A percentile compares a stretch with the other conserved stretches of the same genome.
These are phyloP conservation scores for Pollenia amentaria DNA, from an alignment of 2,888 invertebrate genomes.

Conservation along the genomic window DNA sequence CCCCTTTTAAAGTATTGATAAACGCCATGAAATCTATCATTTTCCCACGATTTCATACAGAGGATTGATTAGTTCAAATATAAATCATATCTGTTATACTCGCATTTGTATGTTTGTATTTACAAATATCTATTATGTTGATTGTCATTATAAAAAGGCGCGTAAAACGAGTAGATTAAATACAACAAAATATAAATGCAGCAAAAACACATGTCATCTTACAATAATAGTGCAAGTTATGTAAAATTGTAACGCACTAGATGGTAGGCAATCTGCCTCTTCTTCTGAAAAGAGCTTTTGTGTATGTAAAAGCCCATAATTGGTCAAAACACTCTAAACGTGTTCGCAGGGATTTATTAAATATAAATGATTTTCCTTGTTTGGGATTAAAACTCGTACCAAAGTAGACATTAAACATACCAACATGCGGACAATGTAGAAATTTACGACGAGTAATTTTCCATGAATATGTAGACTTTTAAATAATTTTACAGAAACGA, in stretches of 20 bases:
- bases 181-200: slow-evolving; percentile 29
- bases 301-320: slow-evolving; percentile 52
- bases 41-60: slow-evolving; percentile 82
- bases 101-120: background rate
- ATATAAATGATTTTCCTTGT: slow-evolving; percentile 33
- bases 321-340: slow-evolving; percentile 41
- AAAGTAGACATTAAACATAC: slow-evolving; percentile 52
- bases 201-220: background rate
- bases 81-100: slow-evolving; percentile 66
- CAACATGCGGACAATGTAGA: too few species aligned
- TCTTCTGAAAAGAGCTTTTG: slow-evolving; percentile 25
- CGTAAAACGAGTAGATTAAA: slow-evolving; percentile 62
- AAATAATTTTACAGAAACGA: too few species aligned
- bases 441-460: too few species aligned
- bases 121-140: background rate
- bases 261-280: background rate
- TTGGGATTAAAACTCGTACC: background rate
- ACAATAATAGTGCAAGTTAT: slow-evolving; percentile 34
- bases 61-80: slow-evolving; percentile 71
- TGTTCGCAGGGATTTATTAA: slow-evolving; percentile 61
- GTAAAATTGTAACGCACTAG: slow-evolving; percentile 46
- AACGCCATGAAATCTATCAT: slow-evolving; percentile 82
- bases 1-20: slow-evolving; percentile 69
- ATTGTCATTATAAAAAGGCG: slow-evolving; percentile 60
- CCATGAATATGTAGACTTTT: too few species aligned